Base-by-base conservation (phyloP, 2,888 invertebrate species). In the Ochlodes sylvanus region DNA sequence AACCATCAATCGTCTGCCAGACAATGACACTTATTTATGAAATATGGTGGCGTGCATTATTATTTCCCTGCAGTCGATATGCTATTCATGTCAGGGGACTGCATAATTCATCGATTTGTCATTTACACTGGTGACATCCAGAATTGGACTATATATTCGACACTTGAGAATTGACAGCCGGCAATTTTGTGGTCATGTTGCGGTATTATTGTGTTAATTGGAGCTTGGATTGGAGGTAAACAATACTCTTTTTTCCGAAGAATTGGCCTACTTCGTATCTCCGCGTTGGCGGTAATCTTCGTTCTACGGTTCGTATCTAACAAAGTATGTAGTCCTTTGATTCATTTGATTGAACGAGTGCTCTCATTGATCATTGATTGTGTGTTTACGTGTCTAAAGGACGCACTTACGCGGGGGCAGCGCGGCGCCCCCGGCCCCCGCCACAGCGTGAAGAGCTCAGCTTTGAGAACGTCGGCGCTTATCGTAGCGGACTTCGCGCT, bases 1-100 rank as follows among this genome's bases (percentile, higher is more conserved):
- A 69, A 72, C 75, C 70, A 82, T 82, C 79, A 79, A 82, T 82
- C 80, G 75, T 63, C 15, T 57, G 71, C 17, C 61, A 61, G 71
- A 77, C 77, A 79, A 79, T 81, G 80, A 77, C 75, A 77, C 77
- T 73, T 77, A 75, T 75, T 77, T 78, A 76, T 72, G 68, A 71
- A 63, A 70, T 70, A 75, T 74, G 75, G 76, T 73, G 73, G 74
- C 69, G 69, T 71, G 69, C 71, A 72, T 64, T 64, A 64, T 67
- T 67, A 61, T 67, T 61, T 61, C 44, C 55, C 55, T 61, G 55
- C 67, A 61, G 34, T 38, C 67, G 67, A 68, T 74, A 58, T 69
- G 65, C 52, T 15, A 69, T 69, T 66, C 62, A 66, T 63, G 57
- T 56, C 56, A 34, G 41, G 58, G 10, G 44, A 63, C 41, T 67